Conservation (phyloP, 2,113 vertebrate genomes). For the Micromys minutus region DNA sequence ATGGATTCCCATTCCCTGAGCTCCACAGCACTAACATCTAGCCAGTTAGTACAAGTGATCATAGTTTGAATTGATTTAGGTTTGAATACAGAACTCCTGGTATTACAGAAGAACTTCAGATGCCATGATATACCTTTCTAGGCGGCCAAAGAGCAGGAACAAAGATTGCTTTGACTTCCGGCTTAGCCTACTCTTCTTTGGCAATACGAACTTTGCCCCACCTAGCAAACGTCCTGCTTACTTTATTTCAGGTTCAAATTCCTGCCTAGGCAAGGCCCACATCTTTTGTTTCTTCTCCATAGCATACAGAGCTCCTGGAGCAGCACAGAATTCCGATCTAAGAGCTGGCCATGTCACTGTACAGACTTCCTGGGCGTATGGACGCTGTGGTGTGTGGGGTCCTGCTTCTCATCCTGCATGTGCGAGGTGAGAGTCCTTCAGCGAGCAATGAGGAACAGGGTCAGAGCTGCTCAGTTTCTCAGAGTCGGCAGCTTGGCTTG, state of each 20-base stretch:
- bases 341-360: background rate
- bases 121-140: background rate
- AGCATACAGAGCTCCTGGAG: background rate
- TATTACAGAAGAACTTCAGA: background rate
- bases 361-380: background rate
- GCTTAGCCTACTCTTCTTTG: background rate
- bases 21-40: no score
- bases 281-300: background rate
- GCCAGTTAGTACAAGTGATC: background rate
- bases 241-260: background rate
- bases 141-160: background rate
- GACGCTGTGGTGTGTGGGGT: background rate
- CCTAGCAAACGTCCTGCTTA: accelerated
- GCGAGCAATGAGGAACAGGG: background rate
- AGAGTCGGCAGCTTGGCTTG: background rate
- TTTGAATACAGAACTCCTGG: no score
- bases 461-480: background rate
- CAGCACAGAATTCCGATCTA: background rate
- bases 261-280: background rate
- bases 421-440: background rate
- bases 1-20: background rate
- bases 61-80: background rate
- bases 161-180: no score
- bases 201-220: background rate
- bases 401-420: background rate